phyloP scores from a whole-genome alignment of 2,113 vertebrate species.

The Leuciscus idus region DNA sequence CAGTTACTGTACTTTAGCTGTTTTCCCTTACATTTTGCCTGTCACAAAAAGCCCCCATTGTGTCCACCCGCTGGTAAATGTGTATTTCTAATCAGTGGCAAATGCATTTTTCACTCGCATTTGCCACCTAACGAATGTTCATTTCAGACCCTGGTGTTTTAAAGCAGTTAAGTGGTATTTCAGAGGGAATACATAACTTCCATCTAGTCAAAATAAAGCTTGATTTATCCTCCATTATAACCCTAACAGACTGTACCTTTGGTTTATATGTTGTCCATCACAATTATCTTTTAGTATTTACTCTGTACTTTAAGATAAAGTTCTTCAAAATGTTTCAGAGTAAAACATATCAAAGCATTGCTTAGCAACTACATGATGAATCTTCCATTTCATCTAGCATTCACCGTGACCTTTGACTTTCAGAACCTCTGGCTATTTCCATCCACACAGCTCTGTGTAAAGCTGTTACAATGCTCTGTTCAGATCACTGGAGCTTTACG shows the following conservation, averaged over 20 bases:
- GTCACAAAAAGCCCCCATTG: background rate
- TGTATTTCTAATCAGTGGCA: background rate
- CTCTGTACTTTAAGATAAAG: background rate
- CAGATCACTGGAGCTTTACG: conserved; percentile 8
- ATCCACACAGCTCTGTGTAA: background rate
- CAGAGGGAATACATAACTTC: background rate
- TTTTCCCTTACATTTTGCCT: background rate
- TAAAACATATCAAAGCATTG: background rate
- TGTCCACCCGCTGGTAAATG: background rate
- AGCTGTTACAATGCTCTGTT: background rate
- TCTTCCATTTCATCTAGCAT: background rate
- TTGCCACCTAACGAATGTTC: background rate
- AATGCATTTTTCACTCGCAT: background rate
- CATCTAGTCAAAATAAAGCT: background rate
- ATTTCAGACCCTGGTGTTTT: background rate
- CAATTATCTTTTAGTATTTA: background rate
- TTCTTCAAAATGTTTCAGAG: background rate
- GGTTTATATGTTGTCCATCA: background rate
- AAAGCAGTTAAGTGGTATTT: background rate
- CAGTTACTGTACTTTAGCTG: background rate
- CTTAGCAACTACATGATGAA: background rate
- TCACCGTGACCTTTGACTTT: background rate
- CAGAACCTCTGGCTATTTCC: background rate
- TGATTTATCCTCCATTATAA: background rate
- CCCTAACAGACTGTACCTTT: background rate